These are phyloP conservation scores for Pao palembangensis DNA, from an alignment of 2,113 vertebrate species.

Conservation along the genomic window DNA sequence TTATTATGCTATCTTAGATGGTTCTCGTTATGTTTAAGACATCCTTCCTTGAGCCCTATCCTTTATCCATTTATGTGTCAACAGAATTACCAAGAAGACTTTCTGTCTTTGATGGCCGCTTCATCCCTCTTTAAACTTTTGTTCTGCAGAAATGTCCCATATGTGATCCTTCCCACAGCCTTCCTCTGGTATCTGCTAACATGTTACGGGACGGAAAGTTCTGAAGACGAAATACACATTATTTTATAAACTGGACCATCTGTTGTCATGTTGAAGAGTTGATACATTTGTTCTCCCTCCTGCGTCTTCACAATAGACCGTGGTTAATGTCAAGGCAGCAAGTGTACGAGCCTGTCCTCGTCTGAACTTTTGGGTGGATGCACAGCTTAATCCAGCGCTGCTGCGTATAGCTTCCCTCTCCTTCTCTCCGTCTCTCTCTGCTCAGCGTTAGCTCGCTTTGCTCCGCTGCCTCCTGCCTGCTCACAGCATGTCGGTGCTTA, in stretches of 20 bases:
- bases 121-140: conserved; percentile 30
- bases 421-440: conserved; percentile 8
- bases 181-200: too few species aligned
- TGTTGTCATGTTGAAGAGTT: too few species aligned
- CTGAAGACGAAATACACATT: neutral
- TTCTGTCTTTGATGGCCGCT: conserved; percentile 37
- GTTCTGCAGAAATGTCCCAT: conserved; percentile 30
- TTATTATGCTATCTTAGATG: conserved; percentile 57
- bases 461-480: conserved; percentile 51
- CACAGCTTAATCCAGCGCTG: conserved; percentile 47
- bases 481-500: conserved; percentile 64
- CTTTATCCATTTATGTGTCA: conserved; percentile 60
- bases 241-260: too few species aligned
- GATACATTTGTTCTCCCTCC: neutral
- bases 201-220: neutral
- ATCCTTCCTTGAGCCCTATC: conserved; percentile 45
- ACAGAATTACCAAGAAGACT: conserved; percentile 55
- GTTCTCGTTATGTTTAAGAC: conserved; percentile 50
- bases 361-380: conserved; percentile 61
- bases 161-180: conserved; percentile 23
- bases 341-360: conserved; percentile 59
- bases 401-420: conserved; percentile 26
- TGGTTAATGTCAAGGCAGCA: conserved; percentile 56
- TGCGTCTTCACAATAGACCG: neutral
- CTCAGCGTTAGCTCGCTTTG: conserved; percentile 52